Evolutionary conservation across 2,888 invertebrate genomes (phyloP).

Genomic region (Chrysodeixis includens): DNA sequence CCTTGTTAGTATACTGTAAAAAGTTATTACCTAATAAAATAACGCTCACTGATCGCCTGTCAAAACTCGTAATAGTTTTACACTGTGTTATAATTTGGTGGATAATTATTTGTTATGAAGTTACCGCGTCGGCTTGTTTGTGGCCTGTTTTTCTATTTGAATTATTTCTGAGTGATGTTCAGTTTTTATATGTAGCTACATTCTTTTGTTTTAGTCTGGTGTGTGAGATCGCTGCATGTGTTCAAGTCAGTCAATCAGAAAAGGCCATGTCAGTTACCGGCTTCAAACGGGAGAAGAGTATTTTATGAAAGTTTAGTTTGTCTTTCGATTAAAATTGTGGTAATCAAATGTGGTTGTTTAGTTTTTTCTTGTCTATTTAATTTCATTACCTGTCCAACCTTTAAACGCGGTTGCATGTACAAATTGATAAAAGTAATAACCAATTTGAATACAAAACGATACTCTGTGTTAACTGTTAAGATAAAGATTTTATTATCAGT

Average conservation of each 20-base stretch:
- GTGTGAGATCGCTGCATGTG: not conserved
- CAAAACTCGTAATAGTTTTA: slow-evolving; percentile 54
- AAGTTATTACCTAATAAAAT: slow-evolving; percentile 43
- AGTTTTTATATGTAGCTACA: not conserved
- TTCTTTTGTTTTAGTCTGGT: not conserved
- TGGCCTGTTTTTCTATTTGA: not conserved
- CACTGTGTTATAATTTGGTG: slow-evolving; percentile 41
- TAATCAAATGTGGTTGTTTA: not conserved
- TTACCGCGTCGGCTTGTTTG: slow-evolving; percentile 10
- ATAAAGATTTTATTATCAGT: not conserved
- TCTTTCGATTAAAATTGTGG: not conserved
- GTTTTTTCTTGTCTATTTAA: not conserved
- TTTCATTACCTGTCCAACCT: not conserved
- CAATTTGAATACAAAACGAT: not conserved
- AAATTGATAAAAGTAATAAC: not conserved
- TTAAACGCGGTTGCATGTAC: not conserved
- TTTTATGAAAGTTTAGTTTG: not conserved
- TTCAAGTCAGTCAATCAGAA: not conserved
- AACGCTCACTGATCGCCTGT: slow-evolving; percentile 49
- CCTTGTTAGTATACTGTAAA: slow-evolving; percentile 60
- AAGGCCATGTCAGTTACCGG: not conserved
- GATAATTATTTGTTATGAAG: slow-evolving; percentile 34
- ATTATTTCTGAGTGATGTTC: not conserved
- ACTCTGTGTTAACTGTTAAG: not conserved
- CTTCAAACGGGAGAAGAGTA: not conserved